A percentile compares a stretch with the other conserved stretches of the same genome.
phyloP scores from a whole-genome alignment of 2,888 invertebrate species.

The Orthosia gothica region DNA sequence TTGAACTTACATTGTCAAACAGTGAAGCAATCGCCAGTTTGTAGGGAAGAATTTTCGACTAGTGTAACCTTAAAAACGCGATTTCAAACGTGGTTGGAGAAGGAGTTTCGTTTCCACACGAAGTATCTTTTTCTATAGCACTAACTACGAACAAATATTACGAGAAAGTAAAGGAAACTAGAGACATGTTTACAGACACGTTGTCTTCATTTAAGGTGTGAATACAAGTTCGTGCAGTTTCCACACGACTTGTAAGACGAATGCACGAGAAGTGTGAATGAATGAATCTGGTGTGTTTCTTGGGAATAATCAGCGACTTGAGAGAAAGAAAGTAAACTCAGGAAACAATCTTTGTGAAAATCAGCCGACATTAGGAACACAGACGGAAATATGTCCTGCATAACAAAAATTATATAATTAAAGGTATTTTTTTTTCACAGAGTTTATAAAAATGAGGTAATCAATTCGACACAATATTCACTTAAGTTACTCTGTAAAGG shows the following conservation, averaged over 20 bases:
- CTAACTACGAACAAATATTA: neutral
- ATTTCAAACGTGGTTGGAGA: neutral
- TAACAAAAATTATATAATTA: no score
- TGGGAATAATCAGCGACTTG: neutral
- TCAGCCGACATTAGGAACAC: neutral
- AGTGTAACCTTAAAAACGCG: no score
- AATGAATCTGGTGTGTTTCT: constrained; percentile 25
- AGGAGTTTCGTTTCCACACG: neutral
- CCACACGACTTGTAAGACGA: constrained; percentile 42
- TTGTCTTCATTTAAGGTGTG: constrained; percentile 43
- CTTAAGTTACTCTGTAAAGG: no score
- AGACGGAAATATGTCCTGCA: no score
- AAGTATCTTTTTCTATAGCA: no score
- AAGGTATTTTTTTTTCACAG: no score
- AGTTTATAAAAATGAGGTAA: no score
- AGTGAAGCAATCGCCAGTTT: no score
- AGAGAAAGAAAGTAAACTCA: constrained; percentile 16
- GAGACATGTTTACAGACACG: constrained; percentile 22
- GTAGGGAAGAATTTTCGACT: no score
- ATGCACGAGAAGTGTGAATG: constrained; percentile 27
- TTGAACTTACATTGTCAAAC: no score
- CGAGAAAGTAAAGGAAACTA: constrained; percentile 47
- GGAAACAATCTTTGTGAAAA: neutral
- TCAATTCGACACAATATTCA: no score
- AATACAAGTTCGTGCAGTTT: constrained; percentile 48